These are phyloP conservation scores for Zaprionus davidi DNA, from an alignment of 1,140 invertebrate genomes.

Conservation along the genomic window DNA sequence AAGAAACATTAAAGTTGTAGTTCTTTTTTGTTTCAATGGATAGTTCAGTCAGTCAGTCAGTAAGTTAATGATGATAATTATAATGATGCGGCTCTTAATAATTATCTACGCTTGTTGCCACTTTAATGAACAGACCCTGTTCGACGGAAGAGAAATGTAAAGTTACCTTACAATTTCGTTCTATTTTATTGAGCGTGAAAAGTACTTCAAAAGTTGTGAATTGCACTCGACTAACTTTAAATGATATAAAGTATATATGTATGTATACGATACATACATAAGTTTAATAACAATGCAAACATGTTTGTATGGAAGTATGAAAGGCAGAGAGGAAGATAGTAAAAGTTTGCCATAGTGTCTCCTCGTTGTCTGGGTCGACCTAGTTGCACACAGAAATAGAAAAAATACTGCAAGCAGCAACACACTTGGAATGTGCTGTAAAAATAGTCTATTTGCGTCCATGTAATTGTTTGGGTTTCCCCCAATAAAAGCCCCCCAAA, in stretches of 20 bases:
- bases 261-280: not conserved
- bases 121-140: conserved; percentile 51
- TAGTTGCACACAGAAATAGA: conserved; percentile 57
- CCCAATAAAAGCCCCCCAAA: conserved; percentile 25
- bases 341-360: conserved; percentile 38
- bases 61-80: conserved; percentile 76
- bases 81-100: conserved; percentile 55
- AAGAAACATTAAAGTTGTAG: conserved; percentile 15
- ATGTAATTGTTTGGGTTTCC: conserved; percentile 64
- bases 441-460: conserved; percentile 69
- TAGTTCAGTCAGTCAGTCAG: conserved; percentile 52
- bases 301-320: conserved; percentile 5
- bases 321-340: conserved; percentile 28
- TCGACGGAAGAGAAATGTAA: conserved; percentile 21
- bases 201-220: conserved; percentile 30
- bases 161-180: conserved; percentile 16
- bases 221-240: conserved; percentile 15
- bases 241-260: not conserved
- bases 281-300: conserved; percentile 10
- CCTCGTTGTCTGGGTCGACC: conserved; percentile 58
- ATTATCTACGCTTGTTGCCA: conserved; percentile 61
- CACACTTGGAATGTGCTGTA: conserved; percentile 51
- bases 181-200: conserved; percentile 54
- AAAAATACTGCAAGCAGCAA: conserved; percentile 25
- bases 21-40: conserved; percentile 26